phyloP scores from a whole-genome alignment of 2,888 invertebrate species.

The Drosophila melanosoma region DNA sequence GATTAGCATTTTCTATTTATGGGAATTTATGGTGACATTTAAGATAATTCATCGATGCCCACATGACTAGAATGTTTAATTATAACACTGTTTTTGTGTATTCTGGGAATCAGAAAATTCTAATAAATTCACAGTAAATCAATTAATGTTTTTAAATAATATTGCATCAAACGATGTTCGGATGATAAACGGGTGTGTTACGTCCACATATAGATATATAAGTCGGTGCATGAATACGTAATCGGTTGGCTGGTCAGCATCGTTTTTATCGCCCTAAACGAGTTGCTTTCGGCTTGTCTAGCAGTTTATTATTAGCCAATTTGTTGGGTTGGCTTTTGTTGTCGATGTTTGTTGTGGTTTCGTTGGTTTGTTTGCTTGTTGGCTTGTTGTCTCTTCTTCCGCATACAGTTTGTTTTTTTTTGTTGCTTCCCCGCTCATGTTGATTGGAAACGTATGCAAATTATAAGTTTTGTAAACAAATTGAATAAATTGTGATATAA shows the following conservation, averaged over 20 bases:
- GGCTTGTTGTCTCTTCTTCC: constrained; percentile 30
- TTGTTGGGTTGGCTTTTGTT: constrained; percentile 58
- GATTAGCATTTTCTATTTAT: not conserved
- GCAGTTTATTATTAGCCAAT: constrained; percentile 63
- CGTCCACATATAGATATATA: constrained; percentile 17
- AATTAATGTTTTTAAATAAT: not conserved
- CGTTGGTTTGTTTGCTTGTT: constrained; percentile 31
- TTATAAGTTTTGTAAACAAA: constrained; percentile 59
- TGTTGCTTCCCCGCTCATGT: constrained; percentile 19
- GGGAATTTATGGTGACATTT: not conserved
- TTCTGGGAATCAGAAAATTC: not conserved
- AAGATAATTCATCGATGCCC: not conserved
- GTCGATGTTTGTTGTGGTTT: constrained; percentile 25
- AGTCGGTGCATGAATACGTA: constrained; percentile 68
- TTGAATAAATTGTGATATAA: constrained; percentile 70
- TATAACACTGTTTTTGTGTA: not conserved
- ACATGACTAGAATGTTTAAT: not conserved
- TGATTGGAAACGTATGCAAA: constrained; percentile 61
- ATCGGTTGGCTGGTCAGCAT: constrained; percentile 45
- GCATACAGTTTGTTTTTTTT: constrained; percentile 34
- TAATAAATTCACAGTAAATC: not conserved
- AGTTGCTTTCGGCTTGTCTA: constrained; percentile 5
- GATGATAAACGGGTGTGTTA: constrained; percentile 28
- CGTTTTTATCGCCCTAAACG: constrained; percentile 35
- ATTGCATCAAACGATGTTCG: constrained; percentile 29